phyloP scores from a whole-genome alignment of 2,113 vertebrate genomes.

The Calonectris borealis region DNA sequence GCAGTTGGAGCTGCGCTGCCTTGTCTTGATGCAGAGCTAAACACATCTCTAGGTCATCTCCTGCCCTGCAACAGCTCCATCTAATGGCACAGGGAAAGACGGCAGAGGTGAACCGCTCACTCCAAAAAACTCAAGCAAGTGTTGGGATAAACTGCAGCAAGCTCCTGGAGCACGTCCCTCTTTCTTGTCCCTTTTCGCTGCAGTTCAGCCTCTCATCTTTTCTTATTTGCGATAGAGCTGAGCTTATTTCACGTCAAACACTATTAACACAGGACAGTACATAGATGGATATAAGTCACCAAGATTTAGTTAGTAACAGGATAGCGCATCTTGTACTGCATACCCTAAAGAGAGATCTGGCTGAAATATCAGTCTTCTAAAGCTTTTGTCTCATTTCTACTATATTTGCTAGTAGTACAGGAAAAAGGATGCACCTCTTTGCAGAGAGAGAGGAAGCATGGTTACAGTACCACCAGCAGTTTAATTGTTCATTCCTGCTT shows the following conservation, averaged over 20 bases:
- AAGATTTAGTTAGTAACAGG: neutral
- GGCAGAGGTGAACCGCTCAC: neutral
- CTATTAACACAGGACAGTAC: neutral
- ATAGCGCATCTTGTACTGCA: neutral
- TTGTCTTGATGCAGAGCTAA: fast-evolving
- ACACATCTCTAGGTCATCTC: neutral
- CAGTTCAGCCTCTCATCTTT: neutral
- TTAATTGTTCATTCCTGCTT: neutral
- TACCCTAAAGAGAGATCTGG: neutral
- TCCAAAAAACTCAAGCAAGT: neutral
- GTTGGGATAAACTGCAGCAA: neutral
- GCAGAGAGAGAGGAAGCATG: neutral
- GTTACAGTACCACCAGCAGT: neutral
- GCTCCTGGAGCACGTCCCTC: neutral
- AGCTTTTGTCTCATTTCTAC: neutral
- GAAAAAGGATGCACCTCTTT: neutral
- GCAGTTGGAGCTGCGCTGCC: neutral
- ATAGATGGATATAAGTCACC: neutral
- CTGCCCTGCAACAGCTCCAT: conserved; percentile 46
- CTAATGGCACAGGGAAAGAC: neutral
- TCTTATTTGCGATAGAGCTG: neutral
- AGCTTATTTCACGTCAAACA: neutral
- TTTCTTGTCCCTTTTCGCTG: neutral
- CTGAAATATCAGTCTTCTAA: neutral
- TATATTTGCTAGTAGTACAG: neutral